Base-by-base conservation (phyloP, 1,140 invertebrate genomes). In the Halesus radiatus region DNA sequence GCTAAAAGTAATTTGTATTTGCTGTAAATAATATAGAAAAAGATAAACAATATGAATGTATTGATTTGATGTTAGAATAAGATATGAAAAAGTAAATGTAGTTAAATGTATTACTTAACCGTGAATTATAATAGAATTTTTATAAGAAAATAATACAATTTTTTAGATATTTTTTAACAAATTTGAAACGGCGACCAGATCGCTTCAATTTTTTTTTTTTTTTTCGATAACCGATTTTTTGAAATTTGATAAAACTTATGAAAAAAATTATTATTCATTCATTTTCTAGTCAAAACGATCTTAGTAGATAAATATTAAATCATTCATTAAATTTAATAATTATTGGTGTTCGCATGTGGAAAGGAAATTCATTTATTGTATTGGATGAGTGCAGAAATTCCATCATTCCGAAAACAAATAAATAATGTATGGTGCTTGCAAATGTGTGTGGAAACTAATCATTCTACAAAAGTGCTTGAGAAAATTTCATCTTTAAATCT, bases 121-220 rank as follows among this genome's bases (percentile, higher is more conserved):
- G n/a, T 50, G 32, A 52, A 22, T 23, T 64, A 64, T 22, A 3
- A 62, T 70, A 70, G 66, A 70, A 70, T 52, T 70, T 64, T 70
- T 66, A 66, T 66, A 66, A 66, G 22, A 32, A 70, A 23, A 50
- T 50, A 70, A 22, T 50, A n/a, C 37, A 64, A 56, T 70, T 70
- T 29, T n/a, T 50, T 70, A 50, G 66, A 70, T 70, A 70, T 70
- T 23, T 70, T 23, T 70, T 50, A 45, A 45, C 29, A 70, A 70
- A 20, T 45, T 70, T 20, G n/a, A 15, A 50, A 50, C n/a, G 3
- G 64, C 29, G 15, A 68, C 37, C 64, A 68, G 18, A 68, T n/a
- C 32, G n/a, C 64, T 68, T 68, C 64, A 45, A 3, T 45, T 52
- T 45, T 20, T 50, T 70, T 32, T 45, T 52, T 45, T 20, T 50